phyloP scores from a whole-genome alignment of 64 coral and sea anemone genomes.

The Pachyseris speciosa region DNA sequence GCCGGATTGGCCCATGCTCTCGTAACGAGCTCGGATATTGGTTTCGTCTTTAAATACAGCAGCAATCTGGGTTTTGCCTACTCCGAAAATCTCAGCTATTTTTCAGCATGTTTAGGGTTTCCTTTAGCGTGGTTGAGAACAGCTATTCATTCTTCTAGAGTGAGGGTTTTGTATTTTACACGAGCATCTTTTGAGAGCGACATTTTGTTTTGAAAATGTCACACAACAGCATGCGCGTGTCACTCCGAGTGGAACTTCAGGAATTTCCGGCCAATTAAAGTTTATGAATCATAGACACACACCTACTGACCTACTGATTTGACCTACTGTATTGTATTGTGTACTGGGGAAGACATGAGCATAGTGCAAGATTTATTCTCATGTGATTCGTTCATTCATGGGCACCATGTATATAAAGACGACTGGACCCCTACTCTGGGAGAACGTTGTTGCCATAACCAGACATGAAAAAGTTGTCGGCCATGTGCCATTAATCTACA shows the following conservation, averaged over 20 bases:
- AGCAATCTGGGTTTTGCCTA: constrained; percentile 27
- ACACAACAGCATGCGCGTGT: no score
- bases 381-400: constrained; percentile 9
- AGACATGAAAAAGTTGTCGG: constrained; percentile 26
- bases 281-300: not conserved
- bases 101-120: constrained; percentile 21
- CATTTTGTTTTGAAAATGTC: no score
- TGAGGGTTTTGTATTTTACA: constrained; percentile 19
- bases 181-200: no score
- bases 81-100: not conserved
- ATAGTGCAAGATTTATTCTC: not conserved
- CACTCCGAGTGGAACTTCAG: no score
- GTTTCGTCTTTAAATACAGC: constrained; percentile 32
- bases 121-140: constrained; percentile 35
- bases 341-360: not conserved
- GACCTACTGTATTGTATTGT: not conserved
- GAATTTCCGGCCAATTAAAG: not conserved
- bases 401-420: constrained; percentile 42
- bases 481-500: constrained; percentile 30
- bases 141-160: constrained; percentile 44
- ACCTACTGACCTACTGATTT: not conserved
- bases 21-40: constrained; percentile 34
- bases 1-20: not conserved
- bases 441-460: constrained; percentile 18
- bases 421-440: constrained; percentile 10